These are phyloP conservation scores for Caenorhabditis inopinata DNA, from an alignment of 1,140 invertebrate genomes.

Conservation along the genomic window DNA sequence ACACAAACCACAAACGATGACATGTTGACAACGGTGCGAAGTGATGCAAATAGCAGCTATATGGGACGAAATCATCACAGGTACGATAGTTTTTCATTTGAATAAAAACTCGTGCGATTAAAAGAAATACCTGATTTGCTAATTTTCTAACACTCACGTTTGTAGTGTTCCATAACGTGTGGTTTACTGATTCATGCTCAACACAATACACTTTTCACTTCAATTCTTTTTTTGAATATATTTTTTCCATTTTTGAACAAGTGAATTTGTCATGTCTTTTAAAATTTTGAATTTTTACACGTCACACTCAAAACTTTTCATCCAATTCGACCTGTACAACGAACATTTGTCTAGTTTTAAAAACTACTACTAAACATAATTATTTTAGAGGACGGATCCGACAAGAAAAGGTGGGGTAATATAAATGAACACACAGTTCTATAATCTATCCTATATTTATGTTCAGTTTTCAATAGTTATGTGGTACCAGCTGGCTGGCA, in stretches of 20 bases:
- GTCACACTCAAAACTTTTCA: too few relatives aligned
- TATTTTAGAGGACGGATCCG: constrained; percentile 30
- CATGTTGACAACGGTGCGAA: constrained; percentile 4
- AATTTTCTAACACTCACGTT: not conserved
- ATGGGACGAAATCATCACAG: constrained; percentile 43
- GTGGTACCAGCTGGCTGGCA: constrained; percentile 22
- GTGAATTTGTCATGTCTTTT: too few relatives aligned
- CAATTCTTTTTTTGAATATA: not conserved
- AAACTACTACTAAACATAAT: not conserved
- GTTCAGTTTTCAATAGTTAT: constrained; percentile 24
- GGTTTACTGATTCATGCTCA: not conserved
- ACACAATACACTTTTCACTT: not conserved
- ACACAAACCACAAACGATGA: constrained; percentile 16
- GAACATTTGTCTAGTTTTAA: too few relatives aligned
- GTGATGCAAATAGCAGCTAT: constrained; percentile 25
- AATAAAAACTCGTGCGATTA: not conserved
- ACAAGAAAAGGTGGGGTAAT: constrained; percentile 21
- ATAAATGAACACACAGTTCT: not conserved
- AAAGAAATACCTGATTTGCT: not conserved
- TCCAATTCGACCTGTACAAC: too few relatives aligned
- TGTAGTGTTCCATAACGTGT: constrained; percentile 3
- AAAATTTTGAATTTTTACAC: too few relatives aligned
- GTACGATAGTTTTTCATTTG: not conserved
- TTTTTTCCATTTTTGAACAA: too few relatives aligned
- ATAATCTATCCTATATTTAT: constrained; percentile 34